phyloP scores from a whole-genome alignment of 1,140 invertebrate genomes.

The Bombus breviceps region DNA sequence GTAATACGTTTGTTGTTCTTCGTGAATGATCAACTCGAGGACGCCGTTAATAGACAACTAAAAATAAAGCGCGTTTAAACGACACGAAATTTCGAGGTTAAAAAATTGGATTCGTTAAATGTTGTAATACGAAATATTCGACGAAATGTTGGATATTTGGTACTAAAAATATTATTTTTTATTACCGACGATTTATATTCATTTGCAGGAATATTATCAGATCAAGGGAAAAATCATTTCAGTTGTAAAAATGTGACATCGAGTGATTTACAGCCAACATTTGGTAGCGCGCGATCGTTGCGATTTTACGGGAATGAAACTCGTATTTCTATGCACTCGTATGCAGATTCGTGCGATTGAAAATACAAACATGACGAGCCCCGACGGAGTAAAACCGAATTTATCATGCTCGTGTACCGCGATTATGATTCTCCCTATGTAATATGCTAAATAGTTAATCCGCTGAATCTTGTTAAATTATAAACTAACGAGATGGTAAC shows the following conservation, averaged over 20 bases:
- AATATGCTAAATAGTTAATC: slow-evolving; percentile 19
- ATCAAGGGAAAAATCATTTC: too few relatives aligned
- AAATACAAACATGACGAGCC: not conserved
- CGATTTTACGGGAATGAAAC: not conserved
- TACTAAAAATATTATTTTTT: too few relatives aligned
- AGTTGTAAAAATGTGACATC: not conserved
- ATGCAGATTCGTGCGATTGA: slow-evolving; percentile 5
- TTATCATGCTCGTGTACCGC: not conserved
- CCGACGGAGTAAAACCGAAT: slow-evolving; percentile 6
- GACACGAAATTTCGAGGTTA: too few relatives aligned
- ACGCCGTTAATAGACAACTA: not conserved
- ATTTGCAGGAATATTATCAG: too few relatives aligned
- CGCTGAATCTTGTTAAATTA: slow-evolving; percentile 35
- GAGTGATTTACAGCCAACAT: not conserved
- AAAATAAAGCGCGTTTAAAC: not conserved
- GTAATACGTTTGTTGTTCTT: not conserved
- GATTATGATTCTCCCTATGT: not conserved
- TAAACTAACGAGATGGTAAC: slow-evolving; percentile 24
- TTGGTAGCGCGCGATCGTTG: not conserved
- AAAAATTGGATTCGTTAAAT: not conserved
- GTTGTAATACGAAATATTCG: not conserved
- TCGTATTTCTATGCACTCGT: not conserved
- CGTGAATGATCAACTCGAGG: not conserved
- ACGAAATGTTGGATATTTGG: not conserved
- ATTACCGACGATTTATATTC: too few relatives aligned